A percentile compares a stretch with the other conserved stretches of the same genome.
These are phyloP conservation scores for Sterna hirundo DNA, from an alignment of 2,113 vertebrate genomes.

Conservation along the genomic window DNA sequence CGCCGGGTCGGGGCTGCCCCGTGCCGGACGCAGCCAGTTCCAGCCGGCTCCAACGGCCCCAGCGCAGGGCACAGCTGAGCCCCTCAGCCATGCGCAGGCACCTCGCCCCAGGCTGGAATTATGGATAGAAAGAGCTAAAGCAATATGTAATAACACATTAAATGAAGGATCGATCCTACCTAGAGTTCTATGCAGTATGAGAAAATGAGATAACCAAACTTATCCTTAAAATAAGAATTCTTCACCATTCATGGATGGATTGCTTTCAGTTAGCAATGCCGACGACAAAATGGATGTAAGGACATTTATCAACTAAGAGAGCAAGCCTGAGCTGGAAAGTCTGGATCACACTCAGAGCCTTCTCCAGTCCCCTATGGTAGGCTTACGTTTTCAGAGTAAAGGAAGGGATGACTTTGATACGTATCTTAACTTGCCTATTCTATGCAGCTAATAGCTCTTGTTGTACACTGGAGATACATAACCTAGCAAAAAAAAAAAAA, in stretches of 20 bases:
- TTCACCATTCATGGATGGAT: neutral
- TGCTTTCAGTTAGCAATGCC: neutral
- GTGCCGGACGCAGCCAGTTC: accelerated
- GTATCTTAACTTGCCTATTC: neutral
- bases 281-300: neutral
- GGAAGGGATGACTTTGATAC: neutral
- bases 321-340: neutral
- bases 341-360: neutral
- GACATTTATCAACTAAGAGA: neutral
- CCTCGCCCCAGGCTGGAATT: accelerated
- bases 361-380: neutral
- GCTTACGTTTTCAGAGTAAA: neutral
- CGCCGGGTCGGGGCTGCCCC: accelerated
- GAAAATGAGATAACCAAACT: neutral
- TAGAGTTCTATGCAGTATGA: neutral
- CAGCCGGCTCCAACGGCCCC: accelerated
- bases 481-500: neutral
- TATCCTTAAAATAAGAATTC: neutral
- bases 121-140: neutral
- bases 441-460: neutral
- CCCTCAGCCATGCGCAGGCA: accelerated
- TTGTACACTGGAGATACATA: neutral
- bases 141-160: neutral
- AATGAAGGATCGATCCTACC: neutral
- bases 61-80: neutral